Evolutionary conservation across 2,113 vertebrate genomes (phyloP).

Genomic region (Hiodon alosoides): DNA sequence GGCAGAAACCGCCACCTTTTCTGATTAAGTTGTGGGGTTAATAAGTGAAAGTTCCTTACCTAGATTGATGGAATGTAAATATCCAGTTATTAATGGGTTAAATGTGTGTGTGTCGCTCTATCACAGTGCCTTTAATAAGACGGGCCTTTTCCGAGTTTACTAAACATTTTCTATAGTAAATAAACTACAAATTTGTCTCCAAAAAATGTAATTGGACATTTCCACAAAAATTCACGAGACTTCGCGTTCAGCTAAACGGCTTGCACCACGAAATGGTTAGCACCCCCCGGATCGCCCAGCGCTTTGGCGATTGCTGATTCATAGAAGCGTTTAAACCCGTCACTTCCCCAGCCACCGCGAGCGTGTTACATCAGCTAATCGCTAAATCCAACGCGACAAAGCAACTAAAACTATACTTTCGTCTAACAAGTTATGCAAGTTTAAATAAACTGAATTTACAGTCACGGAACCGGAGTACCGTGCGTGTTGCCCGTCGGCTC

Average conservation of each 20-base stretch:
- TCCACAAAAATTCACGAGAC: background rate
- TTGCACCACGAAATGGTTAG: background rate
- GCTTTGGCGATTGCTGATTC: background rate
- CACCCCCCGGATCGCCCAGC: background rate
- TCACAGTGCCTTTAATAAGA: background rate
- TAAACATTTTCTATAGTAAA: background rate
- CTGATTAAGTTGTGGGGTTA: too few species aligned
- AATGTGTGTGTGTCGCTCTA: background rate
- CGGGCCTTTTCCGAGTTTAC: background rate
- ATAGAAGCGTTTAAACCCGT: background rate
- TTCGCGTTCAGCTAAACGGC: background rate
- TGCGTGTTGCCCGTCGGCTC: background rate
- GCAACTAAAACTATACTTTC: background rate
- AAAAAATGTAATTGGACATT: background rate
- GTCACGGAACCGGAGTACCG: background rate
- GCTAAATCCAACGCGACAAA: background rate
- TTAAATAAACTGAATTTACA: background rate
- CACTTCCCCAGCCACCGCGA: background rate
- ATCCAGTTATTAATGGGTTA: too few species aligned
- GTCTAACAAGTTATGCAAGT: background rate
- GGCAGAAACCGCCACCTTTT: too few species aligned
- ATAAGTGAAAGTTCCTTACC: too few species aligned
- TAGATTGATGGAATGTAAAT: too few species aligned
- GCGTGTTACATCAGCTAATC: background rate
- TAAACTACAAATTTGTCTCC: background rate